These are phyloP conservation scores for Acromyrmex heyeri DNA, from an alignment of 1,140 invertebrate species.

Conservation along the genomic window DNA sequence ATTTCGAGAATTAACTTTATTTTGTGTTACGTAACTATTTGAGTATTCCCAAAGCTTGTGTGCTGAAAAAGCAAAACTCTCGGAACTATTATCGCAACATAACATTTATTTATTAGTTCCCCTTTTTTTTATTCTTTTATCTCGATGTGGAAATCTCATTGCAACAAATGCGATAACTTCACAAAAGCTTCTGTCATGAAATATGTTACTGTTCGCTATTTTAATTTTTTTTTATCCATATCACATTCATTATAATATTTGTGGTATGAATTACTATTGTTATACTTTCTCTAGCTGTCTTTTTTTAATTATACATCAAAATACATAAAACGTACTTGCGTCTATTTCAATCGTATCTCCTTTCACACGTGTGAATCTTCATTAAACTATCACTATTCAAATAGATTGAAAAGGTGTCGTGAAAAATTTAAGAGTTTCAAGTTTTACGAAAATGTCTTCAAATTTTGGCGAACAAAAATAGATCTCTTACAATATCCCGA, in stretches of 20 bases:
- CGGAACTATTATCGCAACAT: not conserved
- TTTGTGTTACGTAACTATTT: slow-evolving; percentile 40
- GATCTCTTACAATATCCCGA: not conserved
- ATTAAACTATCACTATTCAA: slow-evolving; percentile 19
- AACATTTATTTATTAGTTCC: slow-evolving; percentile 19
- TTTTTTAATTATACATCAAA: not conserved
- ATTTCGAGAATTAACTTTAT: slow-evolving; percentile 44
- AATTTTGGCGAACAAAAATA: not conserved
- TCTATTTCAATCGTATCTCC: not conserved
- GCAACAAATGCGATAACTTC: not conserved
- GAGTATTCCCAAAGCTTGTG: not conserved
- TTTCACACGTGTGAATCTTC: not conserved
- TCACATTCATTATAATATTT: not conserved
- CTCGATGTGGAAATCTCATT: not conserved
- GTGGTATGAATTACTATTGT: not conserved
- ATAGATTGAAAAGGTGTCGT: not conserved
- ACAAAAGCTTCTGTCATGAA: slow-evolving; percentile 2
- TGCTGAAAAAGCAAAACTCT: slow-evolving; percentile 14
- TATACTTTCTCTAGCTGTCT: not conserved
- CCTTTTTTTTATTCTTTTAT: not conserved
- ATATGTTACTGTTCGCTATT: not conserved
- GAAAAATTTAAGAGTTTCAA: slow-evolving; percentile 14
- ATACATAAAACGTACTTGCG: not conserved
- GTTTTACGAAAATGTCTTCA: slow-evolving; percentile 5
- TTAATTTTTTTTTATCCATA: not conserved